phyloP scores from a whole-genome alignment of 2,888 invertebrate species.

The Ephialtes manifestator region DNA sequence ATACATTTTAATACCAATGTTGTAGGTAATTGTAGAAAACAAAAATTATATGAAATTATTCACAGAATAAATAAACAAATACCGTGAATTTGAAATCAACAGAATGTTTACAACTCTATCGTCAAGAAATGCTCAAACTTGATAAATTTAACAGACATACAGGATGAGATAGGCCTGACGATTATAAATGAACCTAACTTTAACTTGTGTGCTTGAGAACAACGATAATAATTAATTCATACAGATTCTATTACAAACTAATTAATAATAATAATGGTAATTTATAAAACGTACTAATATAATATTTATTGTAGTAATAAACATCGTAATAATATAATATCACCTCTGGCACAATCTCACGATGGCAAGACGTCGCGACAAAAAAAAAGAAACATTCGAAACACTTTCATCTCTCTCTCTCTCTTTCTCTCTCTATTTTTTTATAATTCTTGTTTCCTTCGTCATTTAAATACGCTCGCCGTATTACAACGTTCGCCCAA shows the following conservation, averaged over 20 bases:
- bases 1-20: too few relatives aligned
- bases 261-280: slow-evolving; percentile 69
- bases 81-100: too few relatives aligned
- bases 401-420: slow-evolving; percentile 62
- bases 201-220: slow-evolving; percentile 24
- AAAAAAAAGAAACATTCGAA: slow-evolving; percentile 68
- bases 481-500: slow-evolving; percentile 42
- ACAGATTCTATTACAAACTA: slow-evolving; percentile 21
- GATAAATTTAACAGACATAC: slow-evolving; percentile 3
- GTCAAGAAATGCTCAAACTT: not conserved
- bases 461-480: slow-evolving; percentile 56
- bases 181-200: slow-evolving; percentile 34
- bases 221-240: slow-evolving; percentile 19
- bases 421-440: slow-evolving; percentile 53
- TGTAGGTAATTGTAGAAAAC: too few relatives aligned
- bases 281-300: slow-evolving; percentile 86
- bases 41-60: too few relatives aligned
- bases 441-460: slow-evolving; percentile 38
- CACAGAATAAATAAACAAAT: too few relatives aligned
- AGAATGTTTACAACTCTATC: too few relatives aligned
- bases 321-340: slow-evolving; percentile 86
- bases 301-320: slow-evolving; percentile 86
- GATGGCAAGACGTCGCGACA: slow-evolving; percentile 86
- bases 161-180: slow-evolving; percentile 48
- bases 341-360: slow-evolving; percentile 86